A percentile compares a stretch with the other conserved stretches of the same genome.
Conservation (phyloP, 2,113 vertebrate genomes). For the Megaptera novaeangliae region DNA sequence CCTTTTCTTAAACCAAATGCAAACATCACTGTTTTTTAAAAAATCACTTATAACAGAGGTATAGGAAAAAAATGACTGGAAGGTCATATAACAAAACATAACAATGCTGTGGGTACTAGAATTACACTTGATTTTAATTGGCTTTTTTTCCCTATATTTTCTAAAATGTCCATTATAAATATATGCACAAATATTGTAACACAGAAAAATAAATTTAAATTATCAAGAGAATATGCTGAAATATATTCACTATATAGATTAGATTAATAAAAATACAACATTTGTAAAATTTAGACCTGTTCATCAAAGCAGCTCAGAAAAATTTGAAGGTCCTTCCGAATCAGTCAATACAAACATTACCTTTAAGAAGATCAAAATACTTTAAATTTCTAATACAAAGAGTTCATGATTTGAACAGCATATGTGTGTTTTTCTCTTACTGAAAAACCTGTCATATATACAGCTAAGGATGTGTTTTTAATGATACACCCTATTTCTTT, state of each 20-base stretch:
- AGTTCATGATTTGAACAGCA: not conserved
- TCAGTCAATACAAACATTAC: not conserved
- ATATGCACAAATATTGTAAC: not conserved
- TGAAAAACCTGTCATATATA: constrained; percentile 32
- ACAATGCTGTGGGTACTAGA: not conserved
- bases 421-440: not conserved
- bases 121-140: not conserved
- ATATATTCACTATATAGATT: not conserved
- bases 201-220: not conserved
- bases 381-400: not conserved
- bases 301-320: not conserved
- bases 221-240: not conserved
- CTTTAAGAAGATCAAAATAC: not conserved
- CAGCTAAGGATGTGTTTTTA: not conserved
- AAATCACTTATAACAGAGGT: not conserved
- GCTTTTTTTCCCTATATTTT: not conserved
- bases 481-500: not conserved
- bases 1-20: not conserved
- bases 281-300: not conserved
- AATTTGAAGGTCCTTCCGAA: not conserved
- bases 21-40: not conserved
- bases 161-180: not conserved
- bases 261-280: not conserved
- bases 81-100: not conserved
- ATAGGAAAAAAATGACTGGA: not conserved